Evolutionary conservation across 2,113 vertebrate species (phyloP).

Genomic region (Danionella cerebrum): DNA sequence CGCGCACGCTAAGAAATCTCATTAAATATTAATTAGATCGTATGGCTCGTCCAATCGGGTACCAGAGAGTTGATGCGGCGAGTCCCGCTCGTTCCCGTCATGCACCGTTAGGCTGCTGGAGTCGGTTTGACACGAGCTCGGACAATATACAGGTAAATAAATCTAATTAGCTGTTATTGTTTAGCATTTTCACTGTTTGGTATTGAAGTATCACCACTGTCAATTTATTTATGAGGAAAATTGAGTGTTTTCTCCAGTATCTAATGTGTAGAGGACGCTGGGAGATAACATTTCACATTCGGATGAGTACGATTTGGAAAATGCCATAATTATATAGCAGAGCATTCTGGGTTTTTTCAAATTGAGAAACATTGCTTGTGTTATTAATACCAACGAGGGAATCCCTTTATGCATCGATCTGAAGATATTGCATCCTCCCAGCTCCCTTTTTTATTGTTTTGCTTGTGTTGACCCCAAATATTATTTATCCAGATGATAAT

Average conservation of each 20-base stretch:
- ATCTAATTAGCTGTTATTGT: not conserved
- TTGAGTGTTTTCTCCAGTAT: too few species aligned
- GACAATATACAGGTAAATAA: slow-evolving; percentile 18
- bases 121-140: slow-evolving; percentile 30
- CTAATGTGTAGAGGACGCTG: too few species aligned
- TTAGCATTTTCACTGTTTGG: too few species aligned
- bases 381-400: not conserved
- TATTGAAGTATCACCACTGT: too few species aligned
- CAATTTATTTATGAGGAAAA: too few species aligned
- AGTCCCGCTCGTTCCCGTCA: slow-evolving; percentile 55
- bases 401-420: not conserved
- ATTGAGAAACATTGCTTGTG: not conserved
- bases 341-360: too few species aligned
- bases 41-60: not conserved
- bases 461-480: not conserved
- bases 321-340: too few species aligned
- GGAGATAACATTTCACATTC: too few species aligned
- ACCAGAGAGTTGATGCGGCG: slow-evolving; percentile 8
- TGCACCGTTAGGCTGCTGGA: slow-evolving; percentile 51
- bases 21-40: slow-evolving; percentile 5
- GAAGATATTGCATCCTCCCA: not conserved
- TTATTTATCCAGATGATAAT: too few species aligned
- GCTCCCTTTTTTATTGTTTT: not conserved
- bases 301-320: too few species aligned
- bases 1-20: not conserved